Base-by-base conservation (phyloP, 2,888 invertebrate genomes). In the Rosalia funebris region DNA sequence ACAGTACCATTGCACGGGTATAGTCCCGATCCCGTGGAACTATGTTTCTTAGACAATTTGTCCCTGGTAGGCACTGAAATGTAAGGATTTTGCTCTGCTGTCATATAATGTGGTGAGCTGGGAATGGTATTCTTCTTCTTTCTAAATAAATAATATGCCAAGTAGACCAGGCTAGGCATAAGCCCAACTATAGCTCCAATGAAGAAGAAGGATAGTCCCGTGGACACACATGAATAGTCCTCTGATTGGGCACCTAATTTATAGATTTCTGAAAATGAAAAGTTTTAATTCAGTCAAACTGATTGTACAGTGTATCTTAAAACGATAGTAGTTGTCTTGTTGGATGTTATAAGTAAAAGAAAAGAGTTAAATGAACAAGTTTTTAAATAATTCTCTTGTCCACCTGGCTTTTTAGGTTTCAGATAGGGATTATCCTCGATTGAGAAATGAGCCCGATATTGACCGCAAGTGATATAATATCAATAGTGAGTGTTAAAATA, bases 41-140 rank as follows among this genome's bases (percentile, higher is more conserved):
- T 76, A 34, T 71, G 71, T 55, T 76, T 75, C 50, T 77, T 76
- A 10, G 82, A 77, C 67, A 86, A 84, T 75, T 91, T 89, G 79
- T 93, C 92, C 77, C 91, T 91, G 61, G 92, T 82, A 0, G 93
- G 93, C 39, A 93, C 89, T 16, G 92, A 89, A 62, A 92, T 91
- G 79, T 93, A 93, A 66, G 92, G 90, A 78, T 93, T 93, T 75
- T 91, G 91, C 75, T 91, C 92, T 0, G 90, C 85, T 19, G 91
- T 88, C 70, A 91, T 91, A 76, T 93, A 94, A 77, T 91, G 92
- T 0, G 92, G 92, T 50, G 91, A 91, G 37, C 91, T 88, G 0
- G 91, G 90, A 1, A 91, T 87, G 32, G 87, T 84, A 20, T 86
- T 85, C 57, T 82, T 82, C 62, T 82, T 75, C 70, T 75, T 77